Evolutionary conservation across 2,113 vertebrate genomes (phyloP).

Genomic region (Oostethus manadensis): DNA sequence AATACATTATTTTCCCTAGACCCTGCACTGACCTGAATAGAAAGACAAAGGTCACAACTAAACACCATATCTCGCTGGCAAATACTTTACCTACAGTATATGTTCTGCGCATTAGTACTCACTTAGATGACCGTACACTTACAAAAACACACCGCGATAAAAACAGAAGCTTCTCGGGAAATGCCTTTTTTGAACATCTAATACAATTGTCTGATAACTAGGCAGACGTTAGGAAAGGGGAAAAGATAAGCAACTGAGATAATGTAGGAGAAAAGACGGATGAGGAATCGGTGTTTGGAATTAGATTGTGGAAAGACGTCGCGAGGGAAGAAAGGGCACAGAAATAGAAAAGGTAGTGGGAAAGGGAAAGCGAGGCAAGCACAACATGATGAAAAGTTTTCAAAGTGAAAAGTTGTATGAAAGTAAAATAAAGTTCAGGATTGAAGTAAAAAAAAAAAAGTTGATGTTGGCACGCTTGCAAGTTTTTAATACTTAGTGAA

Average conservation of each 20-base stretch:
- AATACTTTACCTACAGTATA: constrained; percentile 23
- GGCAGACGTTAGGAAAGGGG: constrained; percentile 4
- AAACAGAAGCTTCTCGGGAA: constrained; percentile 12
- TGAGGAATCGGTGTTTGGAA: constrained; percentile 19
- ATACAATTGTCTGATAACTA: constrained; percentile 30
- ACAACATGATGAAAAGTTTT: constrained; percentile 1
- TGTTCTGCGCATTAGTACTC: constrained; percentile 16
- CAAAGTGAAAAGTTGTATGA: neutral
- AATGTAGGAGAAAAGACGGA: constrained; percentile 12
- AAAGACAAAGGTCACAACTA: constrained; percentile 20
- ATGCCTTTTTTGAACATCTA: constrained; percentile 15
- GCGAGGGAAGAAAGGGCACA: constrained; percentile 24
- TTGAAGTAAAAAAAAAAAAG: neutral
- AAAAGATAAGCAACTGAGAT: neutral
- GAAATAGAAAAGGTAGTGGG: constrained; percentile 28
- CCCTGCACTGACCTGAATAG: constrained; percentile 49
- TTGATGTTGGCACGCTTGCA: neutral
- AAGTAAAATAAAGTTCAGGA: constrained; percentile 15
- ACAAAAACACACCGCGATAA: constrained; percentile 9
- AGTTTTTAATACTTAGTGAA: neutral
- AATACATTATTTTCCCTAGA: neutral
- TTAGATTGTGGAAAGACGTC: constrained; percentile 13
- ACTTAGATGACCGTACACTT: constrained; percentile 5
- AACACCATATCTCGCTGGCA: constrained; percentile 38
- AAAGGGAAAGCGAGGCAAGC: neutral